phyloP scores from a whole-genome alignment of 35 echinoderm and acorn worm genomes.

The Acanthaster planci region DNA sequence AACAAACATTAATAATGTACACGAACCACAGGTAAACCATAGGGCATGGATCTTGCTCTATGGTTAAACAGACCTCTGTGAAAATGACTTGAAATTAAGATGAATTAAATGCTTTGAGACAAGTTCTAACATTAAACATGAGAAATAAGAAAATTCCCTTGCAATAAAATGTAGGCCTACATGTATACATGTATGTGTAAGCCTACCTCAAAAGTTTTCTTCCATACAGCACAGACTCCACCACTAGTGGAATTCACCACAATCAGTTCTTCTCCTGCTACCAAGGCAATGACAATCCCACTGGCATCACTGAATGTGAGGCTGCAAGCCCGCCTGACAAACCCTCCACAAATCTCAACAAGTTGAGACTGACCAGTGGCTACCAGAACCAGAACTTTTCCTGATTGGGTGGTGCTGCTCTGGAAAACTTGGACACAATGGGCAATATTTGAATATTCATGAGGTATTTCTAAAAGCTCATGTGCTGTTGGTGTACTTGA shows the following conservation, averaged over 20 bases:
- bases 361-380: neutral
- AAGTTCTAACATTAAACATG: no score
- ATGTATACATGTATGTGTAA: neutral
- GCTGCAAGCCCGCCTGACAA: neutral
- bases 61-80: no score
- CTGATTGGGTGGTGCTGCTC: neutral
- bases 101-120: no score
- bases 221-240: neutral
- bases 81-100: no score
- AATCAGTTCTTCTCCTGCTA: neutral
- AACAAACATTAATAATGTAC: no score
- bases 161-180: no score
- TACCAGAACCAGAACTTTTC: neutral
- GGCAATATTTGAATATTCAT: slow-evolving; percentile 20
- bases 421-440: neutral
- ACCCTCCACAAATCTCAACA: neutral
- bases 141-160: no score
- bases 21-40: no score
- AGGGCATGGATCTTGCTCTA: no score
- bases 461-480: neutral
- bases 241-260: neutral
- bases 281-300: neutral
- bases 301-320: neutral
- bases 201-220: neutral
- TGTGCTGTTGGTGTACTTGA: neutral